Evolutionary conservation across 1,140 invertebrate genomes (phyloP).

Genomic region (Geopemphigus sp.): DNA sequence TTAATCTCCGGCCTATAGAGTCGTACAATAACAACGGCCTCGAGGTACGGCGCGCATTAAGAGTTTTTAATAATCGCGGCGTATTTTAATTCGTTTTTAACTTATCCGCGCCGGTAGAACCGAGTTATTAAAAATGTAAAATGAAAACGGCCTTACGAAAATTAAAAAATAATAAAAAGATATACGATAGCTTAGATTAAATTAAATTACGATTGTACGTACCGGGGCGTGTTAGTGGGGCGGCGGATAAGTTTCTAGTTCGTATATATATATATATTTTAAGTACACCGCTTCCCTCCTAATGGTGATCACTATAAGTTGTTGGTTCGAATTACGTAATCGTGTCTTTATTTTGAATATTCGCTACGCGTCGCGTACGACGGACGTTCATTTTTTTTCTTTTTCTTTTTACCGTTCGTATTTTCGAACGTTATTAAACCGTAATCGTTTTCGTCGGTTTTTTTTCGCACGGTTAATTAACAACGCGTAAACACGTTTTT

Average conservation of each 20-base stretch:
- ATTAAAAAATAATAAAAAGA: constrained; percentile 40
- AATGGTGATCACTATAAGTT: neutral
- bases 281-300: neutral
- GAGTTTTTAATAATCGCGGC: neutral
- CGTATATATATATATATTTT: too few relatives aligned
- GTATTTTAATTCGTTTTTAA: constrained; percentile 12
- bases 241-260: neutral
- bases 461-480: too few relatives aligned
- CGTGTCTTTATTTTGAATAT: too few relatives aligned
- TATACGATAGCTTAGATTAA: constrained; percentile 34
- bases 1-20: neutral
- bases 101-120: neutral
- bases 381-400: too few relatives aligned
- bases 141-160: constrained; percentile 28
- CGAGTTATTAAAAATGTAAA: constrained; percentile 12
- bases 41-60: neutral
- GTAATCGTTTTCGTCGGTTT: too few relatives aligned
- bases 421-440: too few relatives aligned
- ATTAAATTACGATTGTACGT: neutral
- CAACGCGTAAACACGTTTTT: too few relatives aligned
- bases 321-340: neutral
- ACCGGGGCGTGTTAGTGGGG: too few relatives aligned
- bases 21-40: too few relatives aligned
- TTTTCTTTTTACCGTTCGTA: too few relatives aligned
- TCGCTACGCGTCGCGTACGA: too few relatives aligned